Conservation (phyloP, 2,113 vertebrate genomes). For the Herpetotheres cachinnans region DNA sequence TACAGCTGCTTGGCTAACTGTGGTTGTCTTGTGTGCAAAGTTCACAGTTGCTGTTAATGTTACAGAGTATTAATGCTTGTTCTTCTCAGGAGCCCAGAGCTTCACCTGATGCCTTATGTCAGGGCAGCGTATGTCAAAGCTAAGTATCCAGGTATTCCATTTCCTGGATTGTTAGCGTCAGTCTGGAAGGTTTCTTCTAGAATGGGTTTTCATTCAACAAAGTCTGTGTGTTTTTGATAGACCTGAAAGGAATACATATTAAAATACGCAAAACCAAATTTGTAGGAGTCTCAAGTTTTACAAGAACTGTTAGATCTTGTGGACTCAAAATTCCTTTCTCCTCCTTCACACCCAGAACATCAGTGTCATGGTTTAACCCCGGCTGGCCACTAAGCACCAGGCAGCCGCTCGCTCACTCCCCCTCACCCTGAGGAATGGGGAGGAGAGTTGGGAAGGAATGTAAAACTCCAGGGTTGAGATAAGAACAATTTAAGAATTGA, state of each 20-base stretch:
- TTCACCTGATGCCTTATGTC: neutral
- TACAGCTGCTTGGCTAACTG: neutral
- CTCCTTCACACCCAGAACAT: neutral
- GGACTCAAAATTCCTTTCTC: neutral
- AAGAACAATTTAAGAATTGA: too few species aligned
- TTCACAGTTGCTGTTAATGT: neutral
- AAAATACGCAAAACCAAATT: neutral
- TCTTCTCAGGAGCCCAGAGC: neutral
- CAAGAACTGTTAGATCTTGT: neutral
- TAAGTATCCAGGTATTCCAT: neutral
- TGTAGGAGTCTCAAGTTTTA: neutral
- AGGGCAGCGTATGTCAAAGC: neutral
- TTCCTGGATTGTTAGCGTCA: neutral
- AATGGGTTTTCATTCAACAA: neutral
- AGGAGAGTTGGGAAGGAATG: too few species aligned
- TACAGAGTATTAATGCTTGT: neutral
- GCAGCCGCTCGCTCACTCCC: too few species aligned
- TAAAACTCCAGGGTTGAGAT: too few species aligned
- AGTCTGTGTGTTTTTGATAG: neutral
- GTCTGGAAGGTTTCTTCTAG: neutral
- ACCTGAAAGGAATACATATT: neutral
- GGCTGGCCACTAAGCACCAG: too few species aligned
- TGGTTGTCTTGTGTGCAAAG: neutral
- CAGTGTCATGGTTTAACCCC: too few species aligned
- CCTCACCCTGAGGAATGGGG: too few species aligned